Conservation (phyloP, 1,140 invertebrate species). For the Drosophila biarmipes region DNA sequence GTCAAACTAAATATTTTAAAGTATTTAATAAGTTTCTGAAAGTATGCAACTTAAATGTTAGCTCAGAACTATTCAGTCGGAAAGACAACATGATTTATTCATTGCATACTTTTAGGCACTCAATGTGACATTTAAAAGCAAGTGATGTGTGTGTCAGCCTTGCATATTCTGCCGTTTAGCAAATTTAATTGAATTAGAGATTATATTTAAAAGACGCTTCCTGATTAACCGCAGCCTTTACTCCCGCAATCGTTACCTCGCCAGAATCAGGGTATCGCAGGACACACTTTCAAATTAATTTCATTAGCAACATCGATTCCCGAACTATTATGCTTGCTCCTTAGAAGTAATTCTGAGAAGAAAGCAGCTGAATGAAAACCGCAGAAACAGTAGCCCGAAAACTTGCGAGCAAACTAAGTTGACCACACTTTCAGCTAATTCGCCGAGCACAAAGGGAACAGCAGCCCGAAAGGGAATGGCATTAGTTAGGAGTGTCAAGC, state of each 20-base stretch:
- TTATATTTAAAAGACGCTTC: not conserved
- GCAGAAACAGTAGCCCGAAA: conserved; percentile 29
- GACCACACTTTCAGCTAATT: conserved; percentile 72
- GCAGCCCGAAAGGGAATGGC: conserved; percentile 10
- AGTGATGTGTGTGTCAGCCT: too few species aligned
- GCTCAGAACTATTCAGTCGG: too few species aligned
- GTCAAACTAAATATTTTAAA: too few species aligned
- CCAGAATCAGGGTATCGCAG: not conserved
- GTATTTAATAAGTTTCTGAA: too few species aligned
- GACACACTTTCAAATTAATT: conserved; percentile 30
- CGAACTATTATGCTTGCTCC: conserved; percentile 25
- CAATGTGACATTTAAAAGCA: too few species aligned
- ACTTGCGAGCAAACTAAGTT: conserved; percentile 45
- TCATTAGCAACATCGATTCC: conserved; percentile 19
- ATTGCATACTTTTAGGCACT: too few species aligned
- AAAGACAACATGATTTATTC: too few species aligned
- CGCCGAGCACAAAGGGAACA: conserved; percentile 23
- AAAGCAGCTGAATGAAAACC: conserved; percentile 24
- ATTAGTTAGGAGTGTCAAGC: conserved; percentile 56
- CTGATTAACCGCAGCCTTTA: not conserved
- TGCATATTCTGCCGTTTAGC: too few species aligned
- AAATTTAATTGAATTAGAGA: not conserved
- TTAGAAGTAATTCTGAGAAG: conserved; percentile 13
- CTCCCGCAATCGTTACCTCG: not conserved
- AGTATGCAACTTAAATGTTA: too few species aligned